phyloP scores from a whole-genome alignment of 2,888 invertebrate species.

The Danaus chrysippus region DNA sequence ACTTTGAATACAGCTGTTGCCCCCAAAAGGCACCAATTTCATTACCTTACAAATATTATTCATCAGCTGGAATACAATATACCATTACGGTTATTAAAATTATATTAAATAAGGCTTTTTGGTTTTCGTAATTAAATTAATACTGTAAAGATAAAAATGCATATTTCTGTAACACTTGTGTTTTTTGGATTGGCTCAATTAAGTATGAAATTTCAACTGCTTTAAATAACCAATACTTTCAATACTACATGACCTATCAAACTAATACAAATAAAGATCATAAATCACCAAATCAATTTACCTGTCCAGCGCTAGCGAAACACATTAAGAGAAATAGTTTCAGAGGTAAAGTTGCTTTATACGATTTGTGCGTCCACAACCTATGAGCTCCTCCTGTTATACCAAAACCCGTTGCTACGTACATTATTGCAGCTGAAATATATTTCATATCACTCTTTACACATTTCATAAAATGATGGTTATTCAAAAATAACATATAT shows the following conservation, averaged over 20 bases:
- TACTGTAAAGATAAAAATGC: too few species aligned
- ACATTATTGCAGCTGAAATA: constrained; percentile 76
- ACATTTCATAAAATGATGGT: too few species aligned
- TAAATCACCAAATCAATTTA: constrained; percentile 41
- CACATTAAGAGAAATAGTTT: constrained; percentile 80
- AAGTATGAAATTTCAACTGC: too few species aligned
- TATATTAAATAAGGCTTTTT: constrained; percentile 7
- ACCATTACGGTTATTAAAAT: constrained; percentile 11
- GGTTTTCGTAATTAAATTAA: not conserved
- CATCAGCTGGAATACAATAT: not conserved
- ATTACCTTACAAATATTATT: constrained; percentile 8
- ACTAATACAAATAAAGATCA: not conserved
- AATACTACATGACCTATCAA: too few species aligned
- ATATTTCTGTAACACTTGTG: too few species aligned
- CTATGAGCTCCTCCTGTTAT: constrained; percentile 86
- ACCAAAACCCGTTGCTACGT: constrained; percentile 81
- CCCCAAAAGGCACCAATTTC: constrained; percentile 14
- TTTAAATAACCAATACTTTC: too few species aligned
- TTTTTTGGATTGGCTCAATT: too few species aligned
- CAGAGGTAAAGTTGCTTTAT: constrained; percentile 81
- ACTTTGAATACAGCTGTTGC: constrained; percentile 18
- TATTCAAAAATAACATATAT: too few species aligned
- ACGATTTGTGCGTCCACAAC: constrained; percentile 84
- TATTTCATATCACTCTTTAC: not conserved
- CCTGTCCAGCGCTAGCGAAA: constrained; percentile 83